A percentile compares a stretch with the other conserved stretches of the same genome.
phyloP scores from a whole-genome alignment of 92 coral and sea anemone species.

The Chrysogorgia sp. region DNA sequence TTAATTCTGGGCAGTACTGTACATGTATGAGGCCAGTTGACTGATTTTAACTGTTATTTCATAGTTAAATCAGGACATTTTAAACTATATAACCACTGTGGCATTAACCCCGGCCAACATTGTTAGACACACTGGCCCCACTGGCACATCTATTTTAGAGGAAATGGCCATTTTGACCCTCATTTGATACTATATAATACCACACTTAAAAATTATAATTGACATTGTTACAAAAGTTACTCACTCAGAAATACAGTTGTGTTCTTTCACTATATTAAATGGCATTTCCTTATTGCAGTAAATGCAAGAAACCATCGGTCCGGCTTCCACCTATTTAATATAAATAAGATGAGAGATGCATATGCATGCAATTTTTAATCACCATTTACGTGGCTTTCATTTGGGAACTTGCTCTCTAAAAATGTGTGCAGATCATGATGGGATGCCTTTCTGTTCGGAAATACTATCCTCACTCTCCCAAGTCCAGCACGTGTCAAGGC shows the following conservation, averaged over 20 bases:
- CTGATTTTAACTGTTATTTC: too few species aligned
- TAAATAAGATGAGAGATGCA: neutral
- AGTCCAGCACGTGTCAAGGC: conserved; percentile 37
- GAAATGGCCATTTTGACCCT: neutral
- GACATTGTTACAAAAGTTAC: conserved; percentile 7
- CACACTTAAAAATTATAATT: neutral
- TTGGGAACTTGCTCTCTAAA: conserved; percentile 47
- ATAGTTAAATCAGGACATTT: too few species aligned
- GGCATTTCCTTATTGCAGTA: conserved; percentile 18
- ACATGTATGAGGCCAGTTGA: too few species aligned
- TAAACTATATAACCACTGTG: too few species aligned
- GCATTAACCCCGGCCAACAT: too few species aligned
- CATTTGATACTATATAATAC: neutral
- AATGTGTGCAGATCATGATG: conserved; percentile 23
- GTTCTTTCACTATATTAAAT: conserved; percentile 14
- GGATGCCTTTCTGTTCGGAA: conserved; percentile 34
- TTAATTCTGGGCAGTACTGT: too few species aligned
- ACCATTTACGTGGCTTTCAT: conserved; percentile 8
- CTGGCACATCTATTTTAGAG: too few species aligned
- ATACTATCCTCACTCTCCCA: conserved; percentile 23
- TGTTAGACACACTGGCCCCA: too few species aligned
- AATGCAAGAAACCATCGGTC: conserved; percentile 37
- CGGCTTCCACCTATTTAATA: neutral
- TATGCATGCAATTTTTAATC: neutral
- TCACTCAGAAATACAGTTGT: conserved; percentile 22